Percentiles rank a stretch among this genome's conserved stretches.
Evolutionary conservation across 2,888 invertebrate genomes (phyloP).

Genomic region (Clivina fossor): DNA sequence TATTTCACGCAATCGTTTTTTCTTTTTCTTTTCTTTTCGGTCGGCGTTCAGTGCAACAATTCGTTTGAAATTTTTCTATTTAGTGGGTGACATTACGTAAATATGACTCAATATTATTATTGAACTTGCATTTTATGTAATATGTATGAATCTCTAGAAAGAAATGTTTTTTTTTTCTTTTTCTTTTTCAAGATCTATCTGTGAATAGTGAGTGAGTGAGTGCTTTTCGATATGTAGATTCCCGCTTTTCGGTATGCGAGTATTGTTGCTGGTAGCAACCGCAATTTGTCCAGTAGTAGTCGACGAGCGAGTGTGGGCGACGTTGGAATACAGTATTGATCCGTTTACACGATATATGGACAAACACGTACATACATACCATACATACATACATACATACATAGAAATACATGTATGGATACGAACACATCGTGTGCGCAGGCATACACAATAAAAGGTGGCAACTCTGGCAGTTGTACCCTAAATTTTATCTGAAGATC

Average conservation of each 20-base stretch:
- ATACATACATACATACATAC: not conserved
- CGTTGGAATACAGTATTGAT: no score
- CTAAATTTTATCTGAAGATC: conserved; percentile 52
- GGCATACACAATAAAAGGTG: not conserved
- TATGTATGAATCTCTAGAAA: not conserved
- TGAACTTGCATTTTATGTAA: no score
- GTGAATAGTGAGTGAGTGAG: no score
- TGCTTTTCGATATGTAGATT: no score
- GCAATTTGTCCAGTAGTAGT: no score
- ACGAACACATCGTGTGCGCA: not conserved
- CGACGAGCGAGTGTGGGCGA: no score
- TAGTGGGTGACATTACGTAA: conserved; percentile 7
- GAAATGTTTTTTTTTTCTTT: not conserved
- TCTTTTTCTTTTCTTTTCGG: not conserved
- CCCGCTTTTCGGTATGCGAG: no score
- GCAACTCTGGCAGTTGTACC: not conserved
- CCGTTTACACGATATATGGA: no score
- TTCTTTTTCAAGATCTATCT: not conserved
- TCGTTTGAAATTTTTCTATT: not conserved
- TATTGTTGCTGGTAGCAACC: no score
- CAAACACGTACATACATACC: not conserved
- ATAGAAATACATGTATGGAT: not conserved
- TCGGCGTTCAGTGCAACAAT: not conserved
- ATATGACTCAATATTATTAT: no score
- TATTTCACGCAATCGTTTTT: not conserved